Evolutionary conservation across 1,140 invertebrate species (phyloP), one percentile per base, ranked within the genome.

Genomic region (Chymomyza costata): DNA sequence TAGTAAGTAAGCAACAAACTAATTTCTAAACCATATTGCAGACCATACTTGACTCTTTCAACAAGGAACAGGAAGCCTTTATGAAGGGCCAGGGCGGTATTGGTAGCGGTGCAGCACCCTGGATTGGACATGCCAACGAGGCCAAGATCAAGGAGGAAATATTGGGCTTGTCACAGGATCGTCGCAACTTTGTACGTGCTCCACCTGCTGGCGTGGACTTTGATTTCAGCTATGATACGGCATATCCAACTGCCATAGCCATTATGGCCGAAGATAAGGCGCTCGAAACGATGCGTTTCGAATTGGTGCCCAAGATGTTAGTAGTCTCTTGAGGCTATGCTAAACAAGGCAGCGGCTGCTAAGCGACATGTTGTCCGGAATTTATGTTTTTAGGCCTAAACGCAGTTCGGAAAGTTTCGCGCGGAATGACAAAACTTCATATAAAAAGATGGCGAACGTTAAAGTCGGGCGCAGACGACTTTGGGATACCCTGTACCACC

Each of bases 301-400:
- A 98, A 86, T 90, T 99, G 61, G 98, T 99, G 70, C 97, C 98
- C 63, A 99, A 99, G 94, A 90, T 96, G 93, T 95, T 87, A 91
- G 92, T 91, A 30, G 11, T 31, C 3, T 6, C 16, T 17, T 19
- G 38, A 38, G 6, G 13, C 8, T 17, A 55, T 3, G n/a, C n/a
- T n/a, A n/a, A n/a, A n/a, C n/a, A n/a, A n/a, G n/a, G n/a, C n/a
- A n/a, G n/a, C n/a, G n/a, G n/a, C n/a, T n/a, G n/a, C n/a, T n/a
- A n/a, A n/a, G n/a, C n/a, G n/a, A n/a, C n/a, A n/a, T n/a, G n/a
- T n/a, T n/a, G n/a, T n/a, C n/a, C n/a, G n/a, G n/a, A n/a, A n/a
- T n/a, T n/a, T n/a, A n/a, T n/a, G n/a, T n/a, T n/a, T n/a, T n/a
- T n/a, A n/a, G n/a, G n/a, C n/a, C n/a, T n/a, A n/a, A n/a, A n/a